Conservation (phyloP, 2,797 vertebrate species). For the Oreochromis mossambicus region DNA sequence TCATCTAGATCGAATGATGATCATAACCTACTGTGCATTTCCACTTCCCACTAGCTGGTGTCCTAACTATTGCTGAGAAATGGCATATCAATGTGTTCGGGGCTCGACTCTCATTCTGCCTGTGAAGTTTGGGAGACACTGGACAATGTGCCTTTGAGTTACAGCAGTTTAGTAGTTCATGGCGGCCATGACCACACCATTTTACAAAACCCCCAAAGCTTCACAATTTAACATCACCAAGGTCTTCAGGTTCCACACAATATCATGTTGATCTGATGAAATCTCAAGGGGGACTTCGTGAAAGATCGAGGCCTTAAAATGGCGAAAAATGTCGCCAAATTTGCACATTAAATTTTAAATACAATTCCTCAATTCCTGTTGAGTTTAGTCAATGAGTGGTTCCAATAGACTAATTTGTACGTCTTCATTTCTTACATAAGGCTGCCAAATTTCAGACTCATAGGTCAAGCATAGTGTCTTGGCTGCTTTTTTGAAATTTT, state of each 20-base stretch:
- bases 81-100: neutral
- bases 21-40: neutral
- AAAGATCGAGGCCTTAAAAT: neutral
- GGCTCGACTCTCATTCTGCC: neutral
- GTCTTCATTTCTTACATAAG: neutral
- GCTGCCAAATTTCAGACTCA: neutral
- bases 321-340: fast-evolving
- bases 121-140: neutral
- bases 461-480: too few relatives aligned
- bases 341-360: neutral
- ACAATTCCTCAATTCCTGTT: neutral
- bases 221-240: neutral
- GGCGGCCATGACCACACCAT: neutral
- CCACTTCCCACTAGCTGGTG: neutral
- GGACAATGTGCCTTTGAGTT: neutral
- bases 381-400: neutral
- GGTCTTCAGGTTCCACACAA: neutral
- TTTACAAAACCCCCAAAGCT: neutral
- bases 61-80: neutral
- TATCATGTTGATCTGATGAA: neutral
- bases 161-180: neutral
- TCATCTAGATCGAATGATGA: neutral
- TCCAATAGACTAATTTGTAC: neutral
- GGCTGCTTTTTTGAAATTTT: too few relatives aligned
- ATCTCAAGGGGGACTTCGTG: neutral